Conservation (phyloP, 2,113 vertebrate species). For the Peromyscus polionotus region DNA sequence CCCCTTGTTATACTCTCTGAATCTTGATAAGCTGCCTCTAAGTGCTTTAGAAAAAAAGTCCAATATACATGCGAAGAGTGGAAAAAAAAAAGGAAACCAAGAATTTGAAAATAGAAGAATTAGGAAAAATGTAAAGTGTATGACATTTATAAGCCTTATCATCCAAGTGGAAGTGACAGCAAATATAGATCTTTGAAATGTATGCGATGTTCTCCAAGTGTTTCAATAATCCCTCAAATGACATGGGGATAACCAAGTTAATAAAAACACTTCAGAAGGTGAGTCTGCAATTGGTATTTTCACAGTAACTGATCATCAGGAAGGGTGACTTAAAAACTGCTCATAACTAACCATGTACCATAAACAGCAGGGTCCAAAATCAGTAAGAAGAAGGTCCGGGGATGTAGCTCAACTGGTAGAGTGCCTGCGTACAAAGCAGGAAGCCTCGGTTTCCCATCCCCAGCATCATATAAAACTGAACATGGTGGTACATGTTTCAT, state of each 20-base stretch:
- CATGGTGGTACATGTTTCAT: accelerated
- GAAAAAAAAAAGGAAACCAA: not conserved
- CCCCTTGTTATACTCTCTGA: not conserved
- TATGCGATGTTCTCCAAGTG: not conserved
- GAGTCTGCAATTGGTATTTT: not conserved
- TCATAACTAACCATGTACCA: slow-evolving; percentile 28
- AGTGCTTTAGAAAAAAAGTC: not conserved
- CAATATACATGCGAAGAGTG: not conserved
- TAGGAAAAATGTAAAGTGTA: not conserved
- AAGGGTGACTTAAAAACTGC: not conserved
- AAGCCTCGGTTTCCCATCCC: not conserved
- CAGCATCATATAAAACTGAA: not conserved
- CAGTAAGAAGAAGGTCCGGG: not conserved
- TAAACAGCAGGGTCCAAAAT: not conserved
- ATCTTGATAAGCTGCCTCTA: not conserved
- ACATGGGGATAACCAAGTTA: not conserved
- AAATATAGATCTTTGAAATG: slow-evolving; percentile 36
- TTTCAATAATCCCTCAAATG: slow-evolving; percentile 26
- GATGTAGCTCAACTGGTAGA: not conserved
- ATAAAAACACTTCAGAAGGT: slow-evolving; percentile 37
- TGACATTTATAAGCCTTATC: not conserved
- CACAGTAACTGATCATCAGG: not conserved
- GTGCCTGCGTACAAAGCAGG: too few species aligned
- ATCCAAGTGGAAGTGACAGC: slow-evolving; percentile 19
- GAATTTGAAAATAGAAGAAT: not conserved